Base-by-base conservation (phyloP, 35 echinoderm and acorn worm genomes). In the Strongylocentrotus purpuratus region DNA sequence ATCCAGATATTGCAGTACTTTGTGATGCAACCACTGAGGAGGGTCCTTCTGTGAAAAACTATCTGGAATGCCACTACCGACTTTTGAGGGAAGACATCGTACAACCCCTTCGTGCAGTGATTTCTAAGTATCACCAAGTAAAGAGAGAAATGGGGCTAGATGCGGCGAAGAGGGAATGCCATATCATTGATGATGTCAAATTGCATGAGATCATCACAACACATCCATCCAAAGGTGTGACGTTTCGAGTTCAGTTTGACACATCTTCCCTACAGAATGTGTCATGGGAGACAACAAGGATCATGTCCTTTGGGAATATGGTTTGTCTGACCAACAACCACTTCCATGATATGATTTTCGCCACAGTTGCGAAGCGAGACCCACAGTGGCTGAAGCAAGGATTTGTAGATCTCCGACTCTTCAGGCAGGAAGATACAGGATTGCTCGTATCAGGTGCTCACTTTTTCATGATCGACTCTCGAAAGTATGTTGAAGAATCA, bases 21-120 rank as follows among this genome's bases (percentile, higher is more conserved):
- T 9, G 11, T 9, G 52, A 59, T 59, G 17, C 86, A 31, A 96
- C 25, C 93, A 0, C 20, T 17, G 31, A 92, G 46, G 86, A 95
- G 33, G 96, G 97, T 55, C 87, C 91, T 59, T 59, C 52, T 48
- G 95, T 97, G 9, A 91, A 97, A 89, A 93, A 97, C 45, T 97
- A 97, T 61, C 90, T 99, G 31, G 97, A 99, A 35, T 96, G 97
- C 45, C 98, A 99, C 92, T 99, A 96, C 48, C 94, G 96, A 33
- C 92, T 99, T 9, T 86, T 99, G 58, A 94, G 96, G 86, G 96
- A 99, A 95, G 98, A 99, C 48, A 97, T 99, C 55, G 94, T 98
- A 17, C 95, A 94, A 87, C 98, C 97, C 32, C 85, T 99, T 32
- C 88, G 97, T 52, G 48, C 71, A 8, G 96, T 95, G 33, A 99